Evolutionary conservation across 2,113 vertebrate species (phyloP), one percentile per base, ranked within the genome.

Genomic region (Chrysochloris asiatica): DNA sequence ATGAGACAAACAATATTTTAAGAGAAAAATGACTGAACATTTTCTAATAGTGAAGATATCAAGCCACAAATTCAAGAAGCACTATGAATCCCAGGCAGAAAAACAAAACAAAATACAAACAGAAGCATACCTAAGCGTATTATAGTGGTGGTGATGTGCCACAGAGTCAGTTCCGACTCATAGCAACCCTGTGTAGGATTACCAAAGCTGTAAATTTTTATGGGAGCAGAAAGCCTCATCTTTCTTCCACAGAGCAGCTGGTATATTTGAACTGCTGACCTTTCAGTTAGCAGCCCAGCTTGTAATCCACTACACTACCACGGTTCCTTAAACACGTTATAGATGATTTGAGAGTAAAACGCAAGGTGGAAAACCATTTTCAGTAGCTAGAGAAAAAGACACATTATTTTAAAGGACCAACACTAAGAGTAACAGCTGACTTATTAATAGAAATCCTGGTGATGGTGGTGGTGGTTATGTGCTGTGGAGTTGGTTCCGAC

Each of bases 11-110:
- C 24, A 52, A 45, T 54, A 76, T 67, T 69, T 80, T 63, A 80
- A 90, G 50, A 61, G 22, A 77, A 93, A 90, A 72, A n/a, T n/a
- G n/a, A n/a, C n/a, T 43, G 24, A 6, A 56, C 33, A 67, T 48
- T 61, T 82, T 92, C 24, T 36, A 45, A 50, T 54, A 52, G 21
- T 83, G 56, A 95, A 88, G 36, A 75, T 86, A 90, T 79, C 76
- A 91, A 92, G 21, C 48, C 28, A 61, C 43, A 88, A 79, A 93
- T 47, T 90, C 8, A 79, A 65, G 61, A 83, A 86, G 41, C 10
- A 63, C 19, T 54, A 33, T n/a, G 45, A 88, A 76, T 22, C 4
- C 41, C 76, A 56, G 52, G 54, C 80, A 73, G 43, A 90, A 8
- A 52, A 8, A 52, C 50, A 93, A 56, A n/a, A n/a, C n/a, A n/a